Percentiles rank a stretch among this genome's conserved stretches.
These are phyloP conservation scores for Lates calcarifer DNA, from an alignment of 2,113 vertebrate genomes.

Conservation along the genomic window DNA sequence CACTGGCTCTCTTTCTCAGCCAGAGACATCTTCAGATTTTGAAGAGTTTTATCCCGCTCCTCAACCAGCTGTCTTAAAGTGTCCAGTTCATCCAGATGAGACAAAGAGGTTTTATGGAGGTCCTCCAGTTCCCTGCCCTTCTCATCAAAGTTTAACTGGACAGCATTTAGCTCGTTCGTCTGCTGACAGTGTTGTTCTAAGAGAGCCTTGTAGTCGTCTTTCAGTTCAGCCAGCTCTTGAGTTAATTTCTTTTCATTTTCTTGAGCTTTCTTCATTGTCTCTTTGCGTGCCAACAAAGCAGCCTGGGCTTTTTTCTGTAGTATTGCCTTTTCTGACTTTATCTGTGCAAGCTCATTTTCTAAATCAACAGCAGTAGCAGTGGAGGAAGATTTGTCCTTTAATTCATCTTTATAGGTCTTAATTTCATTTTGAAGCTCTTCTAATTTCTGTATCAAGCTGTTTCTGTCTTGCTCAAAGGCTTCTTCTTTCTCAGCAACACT, in stretches of 20 bases:
- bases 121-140: constrained; percentile 76
- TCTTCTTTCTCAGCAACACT: constrained; percentile 72
- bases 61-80: constrained; percentile 51
- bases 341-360: constrained; percentile 58
- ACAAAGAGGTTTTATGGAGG: constrained; percentile 37
- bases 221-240: constrained; percentile 79
- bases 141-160: constrained; percentile 75
- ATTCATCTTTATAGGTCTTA: constrained; percentile 61
- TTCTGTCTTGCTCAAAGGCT: constrained; percentile 72
- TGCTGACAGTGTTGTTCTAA: constrained; percentile 79
- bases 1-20: constrained; percentile 69
- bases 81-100: constrained; percentile 74
- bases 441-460: constrained; percentile 70
- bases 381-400: constrained; percentile 49
- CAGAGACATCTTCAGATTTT: constrained; percentile 65
- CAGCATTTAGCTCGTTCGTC: constrained; percentile 71
- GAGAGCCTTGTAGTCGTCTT: constrained; percentile 77
- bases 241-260: constrained; percentile 77
- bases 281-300: constrained; percentile 82
- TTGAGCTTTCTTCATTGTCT: constrained; percentile 77
- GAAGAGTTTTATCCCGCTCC: constrained; percentile 70
- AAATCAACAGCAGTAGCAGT: constrained; percentile 35
- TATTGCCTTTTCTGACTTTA: constrained; percentile 82
- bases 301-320: constrained; percentile 86
- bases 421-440: constrained; percentile 80